Evolutionary conservation across 1,140 invertebrate species (phyloP).

Genomic region (Scaptomyza pallida): DNA sequence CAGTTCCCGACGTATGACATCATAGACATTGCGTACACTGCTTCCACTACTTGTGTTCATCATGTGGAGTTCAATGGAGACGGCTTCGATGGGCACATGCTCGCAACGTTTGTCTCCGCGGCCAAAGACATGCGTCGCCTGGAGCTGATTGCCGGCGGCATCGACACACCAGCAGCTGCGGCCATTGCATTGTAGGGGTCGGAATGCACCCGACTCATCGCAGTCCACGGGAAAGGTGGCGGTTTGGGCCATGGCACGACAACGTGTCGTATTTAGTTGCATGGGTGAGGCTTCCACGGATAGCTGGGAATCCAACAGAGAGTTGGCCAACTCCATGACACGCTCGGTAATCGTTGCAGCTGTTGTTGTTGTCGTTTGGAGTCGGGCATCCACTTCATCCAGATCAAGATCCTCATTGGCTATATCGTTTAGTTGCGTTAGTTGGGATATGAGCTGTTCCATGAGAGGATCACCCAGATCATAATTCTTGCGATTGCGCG

Average conservation of each 20-base stretch:
- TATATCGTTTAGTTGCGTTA: conserved; percentile 86
- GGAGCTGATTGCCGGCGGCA: conserved; percentile 91
- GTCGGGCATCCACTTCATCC: conserved; percentile 49
- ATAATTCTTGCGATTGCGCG: conserved; percentile 85
- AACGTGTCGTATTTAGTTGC: conserved; percentile 85
- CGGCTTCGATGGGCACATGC: conserved; percentile 73
- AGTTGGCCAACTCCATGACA: conserved; percentile 82
- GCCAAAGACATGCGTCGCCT: conserved; percentile 87
- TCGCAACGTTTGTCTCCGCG: conserved; percentile 83
- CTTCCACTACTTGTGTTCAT: conserved; percentile 52
- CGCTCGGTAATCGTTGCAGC: conserved; percentile 59
- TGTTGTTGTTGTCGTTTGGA: not conserved
- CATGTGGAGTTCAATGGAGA: conserved; percentile 78
- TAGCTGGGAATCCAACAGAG: conserved; percentile 73
- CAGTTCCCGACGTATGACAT: conserved; percentile 68
- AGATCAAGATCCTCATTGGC: conserved; percentile 84
- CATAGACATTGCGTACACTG: conserved; percentile 72
- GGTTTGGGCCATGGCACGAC: conserved; percentile 86
- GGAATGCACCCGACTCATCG: conserved; percentile 88
- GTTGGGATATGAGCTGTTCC: conserved; percentile 88
- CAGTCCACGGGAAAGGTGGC: conserved; percentile 86
- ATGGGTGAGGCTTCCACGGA: conserved; percentile 57
- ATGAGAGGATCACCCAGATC: conserved; percentile 84
- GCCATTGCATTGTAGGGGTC: conserved; percentile 89
- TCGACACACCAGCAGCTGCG: conserved; percentile 93